phyloP scores from a whole-genome alignment of 2,888 invertebrate genomes.

The Xylophagus ater region DNA sequence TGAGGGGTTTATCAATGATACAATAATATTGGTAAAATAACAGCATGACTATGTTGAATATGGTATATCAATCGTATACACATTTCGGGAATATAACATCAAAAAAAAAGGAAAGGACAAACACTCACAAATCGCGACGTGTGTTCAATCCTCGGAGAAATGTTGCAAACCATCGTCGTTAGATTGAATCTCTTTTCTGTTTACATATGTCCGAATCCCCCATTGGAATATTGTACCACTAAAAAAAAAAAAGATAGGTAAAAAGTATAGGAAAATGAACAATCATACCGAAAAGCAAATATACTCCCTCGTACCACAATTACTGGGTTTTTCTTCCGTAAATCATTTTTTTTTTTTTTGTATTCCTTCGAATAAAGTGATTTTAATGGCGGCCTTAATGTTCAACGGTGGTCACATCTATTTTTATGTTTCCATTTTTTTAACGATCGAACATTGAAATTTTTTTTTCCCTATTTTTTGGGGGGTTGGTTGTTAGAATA shows the following conservation, averaged over 20 bases:
- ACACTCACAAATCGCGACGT: slow-evolving; percentile 15
- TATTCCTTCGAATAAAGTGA: slow-evolving; percentile 11
- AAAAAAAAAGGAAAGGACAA: slow-evolving; percentile 10
- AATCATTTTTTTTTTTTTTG: slow-evolving; percentile 7
- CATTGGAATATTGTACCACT: slow-evolving; percentile 10
- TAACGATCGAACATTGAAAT: no score
- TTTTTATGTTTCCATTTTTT: slow-evolving; percentile 11
- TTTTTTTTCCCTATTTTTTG: no score
- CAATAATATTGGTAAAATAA: slow-evolving; percentile 12
- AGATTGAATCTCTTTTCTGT: slow-evolving; percentile 14
- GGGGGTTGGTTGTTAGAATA: no score
- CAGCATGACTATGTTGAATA: no score
- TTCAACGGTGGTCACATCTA: slow-evolving; percentile 15
- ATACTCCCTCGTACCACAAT: neutral
- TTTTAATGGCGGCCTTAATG: slow-evolving; percentile 19
- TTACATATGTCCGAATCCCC: slow-evolving; percentile 15
- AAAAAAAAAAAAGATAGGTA: no score
- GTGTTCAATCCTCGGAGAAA: slow-evolving; percentile 7
- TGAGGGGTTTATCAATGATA: slow-evolving; percentile 9
- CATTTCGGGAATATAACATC: slow-evolving; percentile 9
- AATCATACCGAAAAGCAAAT: neutral
- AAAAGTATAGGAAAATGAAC: neutral
- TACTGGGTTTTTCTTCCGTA: neutral
- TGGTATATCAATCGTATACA: no score
- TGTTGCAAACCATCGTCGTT: slow-evolving; percentile 11